Evolutionary conservation across 2,797 vertebrate species (phyloP), one percentile per base, ranked within the genome.

Genomic region (Balearica regulorum): DNA sequence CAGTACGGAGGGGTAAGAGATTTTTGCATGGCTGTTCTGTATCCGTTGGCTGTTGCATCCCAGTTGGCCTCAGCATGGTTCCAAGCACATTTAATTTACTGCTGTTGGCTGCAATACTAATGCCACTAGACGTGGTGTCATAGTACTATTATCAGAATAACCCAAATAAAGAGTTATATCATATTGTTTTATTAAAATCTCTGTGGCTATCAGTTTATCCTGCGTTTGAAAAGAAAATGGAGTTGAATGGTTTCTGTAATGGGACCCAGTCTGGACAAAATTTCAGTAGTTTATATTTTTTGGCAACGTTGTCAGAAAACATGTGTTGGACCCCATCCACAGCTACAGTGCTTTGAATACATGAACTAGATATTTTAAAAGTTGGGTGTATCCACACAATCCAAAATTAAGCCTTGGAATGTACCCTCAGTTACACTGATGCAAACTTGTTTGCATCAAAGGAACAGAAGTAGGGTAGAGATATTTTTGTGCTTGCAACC

Each of bases 261-360:
- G 51, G 28, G 19, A 60, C 26, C 17, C 26, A 68, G 8, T 46
- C 51, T 89, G 73, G 41, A 89, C 39, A 58, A 83, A 89, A 77
- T 89, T 90, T 90, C 26, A 39, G 37, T 68, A 72, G 43, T 80
- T 87, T 73, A 39, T 48, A 44, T 94, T 94, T 95, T 90, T 88
- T 90, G 85, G 57, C 37, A 84, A 26, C 14, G 6, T 18, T 64
- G 31, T 55, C 60, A 91, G 91, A 89, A 92, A 90, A 66, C 31
- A 33, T 57, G 5, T 29, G 7, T 53, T 94, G 83, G 35, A 64
- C 37, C 82, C 60, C 28, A 71, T 73, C 61, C 68, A 75, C 39
- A 85, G n/a, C 66, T 61, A 39, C 61, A 78, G 29, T 76, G 58
- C 54, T 93, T 83, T 54, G 33, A 73, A 70, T 70, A 68, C 14